Conservation (phyloP, 1,140 invertebrate species). For the Ericerus pela region DNA sequence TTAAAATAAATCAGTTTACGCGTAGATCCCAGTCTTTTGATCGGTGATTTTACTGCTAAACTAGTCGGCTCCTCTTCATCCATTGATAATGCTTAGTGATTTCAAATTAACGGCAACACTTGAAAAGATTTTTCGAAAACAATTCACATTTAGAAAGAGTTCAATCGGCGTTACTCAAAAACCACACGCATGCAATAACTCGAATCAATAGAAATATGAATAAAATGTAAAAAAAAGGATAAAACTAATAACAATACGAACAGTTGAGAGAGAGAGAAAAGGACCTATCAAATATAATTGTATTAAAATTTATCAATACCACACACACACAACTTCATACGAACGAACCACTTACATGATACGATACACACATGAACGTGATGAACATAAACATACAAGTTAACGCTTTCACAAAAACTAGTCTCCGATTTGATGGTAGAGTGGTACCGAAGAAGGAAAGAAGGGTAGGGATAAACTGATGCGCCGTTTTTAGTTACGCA, state of each 20-base stretch:
- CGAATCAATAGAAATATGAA: too few relatives aligned
- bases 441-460: too few relatives aligned
- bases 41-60: conserved; percentile 44
- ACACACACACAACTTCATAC: not conserved
- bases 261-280: not conserved
- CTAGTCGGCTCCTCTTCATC: conserved; percentile 51
- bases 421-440: too few relatives aligned
- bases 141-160: not conserved
- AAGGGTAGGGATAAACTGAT: too few relatives aligned
- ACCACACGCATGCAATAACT: too few relatives aligned
- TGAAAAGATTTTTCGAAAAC: not conserved
- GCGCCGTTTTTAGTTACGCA: too few relatives aligned
- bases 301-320: not conserved
- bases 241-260: not conserved
- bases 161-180: too few relatives aligned
- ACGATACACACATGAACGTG: too few relatives aligned
- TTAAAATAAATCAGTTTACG: conserved; percentile 59
- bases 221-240: too few relatives aligned
- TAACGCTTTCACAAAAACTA: conserved; percentile 3
- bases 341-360: not conserved
- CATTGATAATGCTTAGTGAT: too few relatives aligned
- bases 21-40: conserved; percentile 58
- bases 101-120: too few relatives aligned
- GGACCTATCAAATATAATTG: not conserved
- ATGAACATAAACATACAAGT: conserved; percentile 9